phyloP scores from a whole-genome alignment of 2,888 invertebrate genomes.

The Azorinus chamasolen region DNA sequence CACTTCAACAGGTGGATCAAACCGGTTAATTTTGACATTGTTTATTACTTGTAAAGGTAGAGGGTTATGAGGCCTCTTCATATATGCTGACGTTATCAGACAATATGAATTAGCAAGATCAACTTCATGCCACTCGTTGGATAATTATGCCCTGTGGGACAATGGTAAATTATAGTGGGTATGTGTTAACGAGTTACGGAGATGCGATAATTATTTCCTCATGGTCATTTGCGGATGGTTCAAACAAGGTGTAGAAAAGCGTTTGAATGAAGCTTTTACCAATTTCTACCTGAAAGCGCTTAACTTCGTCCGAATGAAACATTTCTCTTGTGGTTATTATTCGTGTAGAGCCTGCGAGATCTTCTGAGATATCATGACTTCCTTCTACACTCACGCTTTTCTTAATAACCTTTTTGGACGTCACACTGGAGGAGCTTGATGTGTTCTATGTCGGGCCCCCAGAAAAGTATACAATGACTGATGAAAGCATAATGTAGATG shows the following conservation, averaged over 20 bases:
- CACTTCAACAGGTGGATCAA: no score
- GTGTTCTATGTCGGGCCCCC: background rate
- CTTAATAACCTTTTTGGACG: conserved; percentile 40
- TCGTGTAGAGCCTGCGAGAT: conserved; percentile 35
- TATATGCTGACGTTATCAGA: background rate
- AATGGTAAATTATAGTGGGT: no score
- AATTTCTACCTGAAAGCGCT: conserved; percentile 64
- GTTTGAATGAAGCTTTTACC: conserved; percentile 35
- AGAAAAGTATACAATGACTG: conserved; percentile 16
- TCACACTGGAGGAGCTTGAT: conserved; percentile 19
- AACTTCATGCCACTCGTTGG: no score
- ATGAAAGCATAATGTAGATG: no score
- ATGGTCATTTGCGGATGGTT: background rate
- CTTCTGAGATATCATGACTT: conserved; percentile 19
- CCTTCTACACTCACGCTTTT: conserved; percentile 36
- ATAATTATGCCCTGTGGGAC: no score
- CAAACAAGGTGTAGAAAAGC: conserved; percentile 8
- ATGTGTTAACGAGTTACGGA: no score
- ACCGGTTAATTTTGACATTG: no score
- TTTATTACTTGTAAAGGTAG: no score
- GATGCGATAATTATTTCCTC: no score
- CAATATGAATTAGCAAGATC: background rate
- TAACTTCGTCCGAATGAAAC: conserved; percentile 61
- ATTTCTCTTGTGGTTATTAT: conserved; percentile 46
- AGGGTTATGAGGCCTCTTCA: no score